Conservation (phyloP, 2,797 vertebrate species). For the Acestrorhynchus altus region DNA sequence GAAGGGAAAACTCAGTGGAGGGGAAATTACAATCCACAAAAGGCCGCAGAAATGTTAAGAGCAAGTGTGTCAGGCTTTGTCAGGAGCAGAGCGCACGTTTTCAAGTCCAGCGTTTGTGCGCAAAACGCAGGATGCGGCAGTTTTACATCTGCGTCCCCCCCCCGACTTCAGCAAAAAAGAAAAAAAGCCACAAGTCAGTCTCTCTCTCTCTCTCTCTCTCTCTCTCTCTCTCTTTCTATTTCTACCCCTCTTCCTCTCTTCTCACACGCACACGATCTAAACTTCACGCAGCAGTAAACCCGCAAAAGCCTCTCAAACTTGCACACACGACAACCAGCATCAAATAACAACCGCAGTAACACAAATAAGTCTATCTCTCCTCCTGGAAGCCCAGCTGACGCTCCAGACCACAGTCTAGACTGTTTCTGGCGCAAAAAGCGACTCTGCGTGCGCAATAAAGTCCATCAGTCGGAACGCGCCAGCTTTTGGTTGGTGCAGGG, state of each 20-base stretch:
- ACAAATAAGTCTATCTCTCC: no score
- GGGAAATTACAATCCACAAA: background rate
- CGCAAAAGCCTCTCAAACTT: no score
- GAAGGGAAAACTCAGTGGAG: background rate
- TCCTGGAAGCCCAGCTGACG: no score
- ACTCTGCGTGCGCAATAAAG: background rate
- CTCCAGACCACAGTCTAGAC: no score
- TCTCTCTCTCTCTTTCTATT: background rate
- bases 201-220: conserved; percentile 3
- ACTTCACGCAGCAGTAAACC: no score
- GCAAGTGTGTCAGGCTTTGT: no score
- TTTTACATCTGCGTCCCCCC: conserved; percentile 48
- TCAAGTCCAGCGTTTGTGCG: no score
- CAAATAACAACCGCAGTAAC: no score
- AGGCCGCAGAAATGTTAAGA: background rate
- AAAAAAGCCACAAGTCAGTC: conserved; percentile 57
- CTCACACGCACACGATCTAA: background rate
- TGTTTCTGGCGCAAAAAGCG: background rate
- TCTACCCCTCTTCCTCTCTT: background rate
- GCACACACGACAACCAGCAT: no score
- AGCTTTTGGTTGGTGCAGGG: background rate
- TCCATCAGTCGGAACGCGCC: conserved; percentile 10
- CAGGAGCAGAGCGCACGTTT: no score
- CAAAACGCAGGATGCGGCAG: conserved; percentile 64
- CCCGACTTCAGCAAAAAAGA: conserved; percentile 60